Evolutionary conservation across 2,113 vertebrate species (phyloP), one percentile per base, ranked within the genome.

Genomic region (Desmodus rotundus): DNA sequence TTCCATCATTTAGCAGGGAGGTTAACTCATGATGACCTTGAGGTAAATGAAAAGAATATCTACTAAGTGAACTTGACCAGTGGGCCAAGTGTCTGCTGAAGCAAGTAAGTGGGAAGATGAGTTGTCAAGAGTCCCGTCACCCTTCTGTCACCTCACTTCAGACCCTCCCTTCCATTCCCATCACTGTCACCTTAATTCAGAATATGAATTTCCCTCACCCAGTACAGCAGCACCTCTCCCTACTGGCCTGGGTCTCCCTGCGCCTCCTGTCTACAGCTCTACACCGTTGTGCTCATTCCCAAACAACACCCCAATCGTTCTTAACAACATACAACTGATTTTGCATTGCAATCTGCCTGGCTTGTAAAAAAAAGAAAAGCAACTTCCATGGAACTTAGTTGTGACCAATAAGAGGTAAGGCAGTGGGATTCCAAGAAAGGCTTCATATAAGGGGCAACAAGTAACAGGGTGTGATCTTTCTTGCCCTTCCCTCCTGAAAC

Each of bases 11-110:
- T 63, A 45, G 58, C 20, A 63, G 74, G 43, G 56, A 87, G 72
- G 77, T 83, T 77, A 80, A 86, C 74, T 85, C 80, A 7, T 41
- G 74, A 52, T 91, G 38, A 54, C 61, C 47, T 94, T 94, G 92
- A 74, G 47, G 54, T 88, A 76, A 41, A 16, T 91, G 70, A 58
- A 68, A 78, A 92, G 76, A 38, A 17, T 45, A 13, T 77, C 65
- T 90, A 19, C n/a, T 74, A 52, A 61, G 47, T 86, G 84, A 85
- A 76, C 68, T 78, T 56, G 80, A 31, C 28, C 45, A 31, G 16
- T 7, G 70, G 61, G 54, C 50, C 31, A 52, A 87, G 80, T 65
- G 31, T 54, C 43, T 94, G 56, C 45, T n/a, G 56, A 68, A 70
- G 82, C 63, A 76, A 38, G 5, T 16, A 38, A 31, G 12, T 28